Conservation (phyloP, 1,140 invertebrate genomes). For the Melipona quadrifasciata region DNA sequence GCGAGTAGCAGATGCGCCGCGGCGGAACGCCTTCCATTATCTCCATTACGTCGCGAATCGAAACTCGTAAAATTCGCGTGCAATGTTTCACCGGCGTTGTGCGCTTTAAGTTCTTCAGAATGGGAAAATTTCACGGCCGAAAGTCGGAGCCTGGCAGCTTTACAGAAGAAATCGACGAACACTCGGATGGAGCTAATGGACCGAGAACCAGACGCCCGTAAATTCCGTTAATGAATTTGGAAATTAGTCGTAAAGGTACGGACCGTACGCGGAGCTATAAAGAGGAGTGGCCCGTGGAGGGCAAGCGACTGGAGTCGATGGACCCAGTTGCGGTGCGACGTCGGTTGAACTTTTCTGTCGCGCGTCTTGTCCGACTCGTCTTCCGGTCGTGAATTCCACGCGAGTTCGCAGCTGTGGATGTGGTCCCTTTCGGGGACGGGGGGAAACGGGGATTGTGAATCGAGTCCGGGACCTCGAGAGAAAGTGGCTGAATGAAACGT, state of each 20-base stretch:
- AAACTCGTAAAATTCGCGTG: not conserved
- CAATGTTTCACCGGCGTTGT: not conserved
- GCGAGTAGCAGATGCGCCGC: not conserved
- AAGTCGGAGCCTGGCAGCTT: not conserved
- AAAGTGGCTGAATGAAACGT: slow-evolving; percentile 34
- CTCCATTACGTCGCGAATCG: slow-evolving; percentile 1
- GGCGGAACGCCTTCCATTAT: not conserved
- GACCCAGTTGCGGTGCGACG: not conserved
- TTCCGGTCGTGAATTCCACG: not conserved
- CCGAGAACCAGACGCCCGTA: not conserved
- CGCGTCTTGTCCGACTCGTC: no score
- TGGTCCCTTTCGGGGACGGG: no score
- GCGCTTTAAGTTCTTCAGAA: not conserved
- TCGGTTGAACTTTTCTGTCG: slow-evolving; percentile 55
- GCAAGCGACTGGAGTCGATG: slow-evolving; percentile 17
- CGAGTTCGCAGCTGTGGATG: not conserved
- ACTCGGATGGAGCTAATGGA: slow-evolving; percentile 1
- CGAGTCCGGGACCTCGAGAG: slow-evolving; percentile 15
- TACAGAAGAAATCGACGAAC: slow-evolving; percentile 13
- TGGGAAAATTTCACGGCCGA: not conserved
- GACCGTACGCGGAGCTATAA: not conserved
- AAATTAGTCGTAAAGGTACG: slow-evolving; percentile 31
- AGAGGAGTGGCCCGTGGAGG: slow-evolving; percentile 15
- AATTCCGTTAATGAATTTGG: slow-evolving; percentile 33
- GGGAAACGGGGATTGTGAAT: slow-evolving; percentile 13